Conservation (phyloP, 2,113 vertebrate genomes). For the Hydrochoerus hydrochaeris region DNA sequence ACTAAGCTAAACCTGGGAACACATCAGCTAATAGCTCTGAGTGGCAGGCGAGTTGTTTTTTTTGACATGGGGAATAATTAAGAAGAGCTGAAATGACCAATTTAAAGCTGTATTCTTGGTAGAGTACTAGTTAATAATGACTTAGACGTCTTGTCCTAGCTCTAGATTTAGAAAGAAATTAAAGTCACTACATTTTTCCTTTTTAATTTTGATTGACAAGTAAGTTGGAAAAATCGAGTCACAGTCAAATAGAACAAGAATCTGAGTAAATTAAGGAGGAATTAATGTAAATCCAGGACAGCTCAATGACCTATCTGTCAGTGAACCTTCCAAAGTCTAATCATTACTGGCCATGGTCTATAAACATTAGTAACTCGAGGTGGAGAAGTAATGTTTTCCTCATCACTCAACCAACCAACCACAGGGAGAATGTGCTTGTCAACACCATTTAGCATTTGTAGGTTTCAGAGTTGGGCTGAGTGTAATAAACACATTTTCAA, state of each 20-base stretch:
- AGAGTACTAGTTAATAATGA: slow-evolving; percentile 58
- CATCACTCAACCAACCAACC: background rate
- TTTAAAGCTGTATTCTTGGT: slow-evolving; percentile 60
- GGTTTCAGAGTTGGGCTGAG: background rate
- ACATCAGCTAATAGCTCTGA: slow-evolving; percentile 59
- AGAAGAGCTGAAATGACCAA: slow-evolving; percentile 56
- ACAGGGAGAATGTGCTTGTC: background rate
- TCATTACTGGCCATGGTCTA: background rate
- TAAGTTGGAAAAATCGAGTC: slow-evolving; percentile 48
- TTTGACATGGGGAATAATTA: slow-evolving; percentile 71
- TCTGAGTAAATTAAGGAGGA: background rate
- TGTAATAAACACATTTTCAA: background rate
- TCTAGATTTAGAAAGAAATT: slow-evolving; percentile 73
- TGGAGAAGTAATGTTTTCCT: background rate
- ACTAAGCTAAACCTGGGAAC: no score
- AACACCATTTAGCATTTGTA: background rate
- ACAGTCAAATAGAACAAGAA: slow-evolving; percentile 14
- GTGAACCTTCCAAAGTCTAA: background rate
- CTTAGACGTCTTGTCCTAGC: slow-evolving; percentile 54
- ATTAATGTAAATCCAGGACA: background rate
- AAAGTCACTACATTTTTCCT: slow-evolving; percentile 60
- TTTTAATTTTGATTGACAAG: slow-evolving; percentile 56
- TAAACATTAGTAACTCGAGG: background rate
- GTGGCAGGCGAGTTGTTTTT: slow-evolving; percentile 62
- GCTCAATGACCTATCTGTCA: background rate